Evolutionary conservation across 2,888 invertebrate genomes (phyloP).

Genomic region (Rhagonycha lutea): DNA sequence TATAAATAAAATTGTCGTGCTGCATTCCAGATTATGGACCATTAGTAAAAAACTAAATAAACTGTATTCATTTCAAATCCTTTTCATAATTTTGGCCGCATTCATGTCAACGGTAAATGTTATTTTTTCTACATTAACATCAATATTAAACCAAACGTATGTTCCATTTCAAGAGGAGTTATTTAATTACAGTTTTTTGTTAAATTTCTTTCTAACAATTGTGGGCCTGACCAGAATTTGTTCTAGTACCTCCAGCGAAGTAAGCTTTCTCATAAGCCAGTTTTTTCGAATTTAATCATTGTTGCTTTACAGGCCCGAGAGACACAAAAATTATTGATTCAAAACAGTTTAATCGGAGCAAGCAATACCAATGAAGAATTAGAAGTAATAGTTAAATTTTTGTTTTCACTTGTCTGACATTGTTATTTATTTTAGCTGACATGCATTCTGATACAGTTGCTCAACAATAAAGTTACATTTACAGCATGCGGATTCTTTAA

Average conservation of each 20-base stretch:
- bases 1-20: background rate
- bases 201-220: background rate
- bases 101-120: background rate
- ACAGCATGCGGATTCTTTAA: background rate
- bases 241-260: background rate
- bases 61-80: background rate
- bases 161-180: background rate
- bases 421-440: background rate
- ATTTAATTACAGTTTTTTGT: background rate
- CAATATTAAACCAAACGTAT: background rate
- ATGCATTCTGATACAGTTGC: background rate
- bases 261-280: background rate
- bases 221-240: background rate
- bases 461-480: background rate
- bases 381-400: background rate
- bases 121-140: background rate
- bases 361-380: background rate
- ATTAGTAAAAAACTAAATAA: background rate
- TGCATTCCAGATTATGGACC: background rate
- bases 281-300: background rate
- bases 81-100: background rate
- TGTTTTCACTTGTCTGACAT: background rate
- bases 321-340: background rate
- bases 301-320: background rate
- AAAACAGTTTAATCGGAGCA: background rate